These are phyloP conservation scores for Caenorhabditis zanzibari DNA, from an alignment of 2,888 invertebrate genomes.

Conservation along the genomic window DNA sequence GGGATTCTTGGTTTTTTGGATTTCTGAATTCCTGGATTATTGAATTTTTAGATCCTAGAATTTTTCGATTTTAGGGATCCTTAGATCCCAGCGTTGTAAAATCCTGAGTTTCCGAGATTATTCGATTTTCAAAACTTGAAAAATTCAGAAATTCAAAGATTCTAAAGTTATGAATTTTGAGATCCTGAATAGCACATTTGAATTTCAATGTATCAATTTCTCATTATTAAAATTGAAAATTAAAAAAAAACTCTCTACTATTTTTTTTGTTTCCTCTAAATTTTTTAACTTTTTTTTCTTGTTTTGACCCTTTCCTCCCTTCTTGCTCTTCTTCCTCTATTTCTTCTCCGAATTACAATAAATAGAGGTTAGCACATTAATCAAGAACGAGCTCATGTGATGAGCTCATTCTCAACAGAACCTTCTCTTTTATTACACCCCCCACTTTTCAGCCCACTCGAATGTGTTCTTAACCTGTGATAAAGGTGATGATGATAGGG, in stretches of 20 bases:
- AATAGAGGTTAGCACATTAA: slow-evolving; percentile 46
- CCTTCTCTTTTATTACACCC: slow-evolving; percentile 8
- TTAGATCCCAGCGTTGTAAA: too few relatives aligned
- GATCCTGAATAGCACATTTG: too few relatives aligned
- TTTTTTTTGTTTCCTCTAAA: not conserved
- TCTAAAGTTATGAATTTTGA: not conserved
- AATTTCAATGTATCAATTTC: too few relatives aligned
- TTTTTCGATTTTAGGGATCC: too few relatives aligned
- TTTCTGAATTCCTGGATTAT: too few relatives aligned
- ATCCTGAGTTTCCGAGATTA: too few relatives aligned
- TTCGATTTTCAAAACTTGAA: not conserved
- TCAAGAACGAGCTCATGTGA: slow-evolving; percentile 41
- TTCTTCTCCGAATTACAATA: slow-evolving; percentile 14
- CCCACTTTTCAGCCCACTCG: not conserved
- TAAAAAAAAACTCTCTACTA: not conserved
- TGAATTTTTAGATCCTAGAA: too few relatives aligned
- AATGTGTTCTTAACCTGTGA: not conserved
- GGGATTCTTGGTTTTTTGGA: too few relatives aligned
- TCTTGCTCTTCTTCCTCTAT: not conserved
- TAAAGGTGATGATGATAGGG: not conserved
- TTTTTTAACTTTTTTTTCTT: not conserved
- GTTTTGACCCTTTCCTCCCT: not conserved
- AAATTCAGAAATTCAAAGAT: not conserved
- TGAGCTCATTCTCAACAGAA: too few relatives aligned
- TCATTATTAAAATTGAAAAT: too few relatives aligned